phyloP scores from a whole-genome alignment of 2,888 invertebrate species.

The Rhagonycha fulva region DNA sequence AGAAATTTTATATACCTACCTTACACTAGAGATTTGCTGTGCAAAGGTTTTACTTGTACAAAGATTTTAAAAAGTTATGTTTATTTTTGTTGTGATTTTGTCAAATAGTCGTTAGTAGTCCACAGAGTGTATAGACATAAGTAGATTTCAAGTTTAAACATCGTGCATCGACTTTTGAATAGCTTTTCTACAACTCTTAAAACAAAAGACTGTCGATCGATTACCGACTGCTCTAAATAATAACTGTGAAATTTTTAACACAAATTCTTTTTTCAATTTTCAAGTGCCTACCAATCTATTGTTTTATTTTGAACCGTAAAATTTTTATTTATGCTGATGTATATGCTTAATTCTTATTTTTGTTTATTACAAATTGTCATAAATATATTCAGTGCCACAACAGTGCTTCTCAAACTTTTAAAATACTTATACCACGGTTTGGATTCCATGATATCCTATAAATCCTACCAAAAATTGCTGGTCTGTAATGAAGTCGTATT shows the following conservation, averaged over 20 bases:
- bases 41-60: conserved; percentile 41
- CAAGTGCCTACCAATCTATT: neutral
- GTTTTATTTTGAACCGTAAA: neutral
- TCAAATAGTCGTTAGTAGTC: conserved; percentile 35
- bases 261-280: neutral
- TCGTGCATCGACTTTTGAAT: conserved; percentile 26
- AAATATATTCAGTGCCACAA: neutral
- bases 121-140: conserved; percentile 24
- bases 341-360: neutral
- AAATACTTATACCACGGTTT: no score
- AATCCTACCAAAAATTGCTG: neutral
- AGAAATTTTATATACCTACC: conserved; percentile 44
- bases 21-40: conserved; percentile 41
- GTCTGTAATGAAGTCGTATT: neutral
- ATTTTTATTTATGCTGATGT: neutral
- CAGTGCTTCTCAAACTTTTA: neutral
- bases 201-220: conserved; percentile 9
- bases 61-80: conserved; percentile 35
- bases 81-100: conserved; percentile 41
- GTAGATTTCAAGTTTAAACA: conserved; percentile 28
- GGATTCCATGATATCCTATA: no score
- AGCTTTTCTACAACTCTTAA: conserved; percentile 13
- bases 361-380: neutral
- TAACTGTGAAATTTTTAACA: neutral
- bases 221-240: neutral